Base-by-base conservation (phyloP, 2,888 invertebrate species). In the Amphipoea oculea region DNA sequence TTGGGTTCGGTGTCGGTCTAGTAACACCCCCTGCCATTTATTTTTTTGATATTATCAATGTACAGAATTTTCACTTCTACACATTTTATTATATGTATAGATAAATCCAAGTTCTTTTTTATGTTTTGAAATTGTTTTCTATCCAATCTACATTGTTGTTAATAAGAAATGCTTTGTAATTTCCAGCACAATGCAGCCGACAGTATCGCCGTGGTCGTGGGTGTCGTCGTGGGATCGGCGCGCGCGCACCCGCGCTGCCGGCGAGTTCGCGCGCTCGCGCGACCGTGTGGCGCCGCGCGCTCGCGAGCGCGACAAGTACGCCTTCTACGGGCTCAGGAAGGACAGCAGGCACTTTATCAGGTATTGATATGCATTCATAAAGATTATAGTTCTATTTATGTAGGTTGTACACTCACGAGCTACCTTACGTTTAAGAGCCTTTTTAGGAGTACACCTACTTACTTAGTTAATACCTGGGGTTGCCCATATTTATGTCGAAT, bases 191-290 rank as follows among this genome's bases (percentile, higher is more conserved):
- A 91, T 92, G 92, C 88, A 89, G 72, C 84, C 90, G 60, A 90
- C 91, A 1, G 79, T 85, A 6, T 86, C 90, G 2, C 85, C 91
- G 62, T 92, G 92, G 89, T 78, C 90, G 74, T 92, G 92, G 89
- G 78, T 87, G 82, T 73, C 90, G 79, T 89, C 90, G 79, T 89
- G 87, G 87, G 90, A 86, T 83, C 84, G 86, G 79, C 76, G 86
- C 60, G 76, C 79, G 79, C 86, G 83, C 78, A 75, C 79, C 23
- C 70, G 82, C 82, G 76, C 72, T 63, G 73, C 70, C 51, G 76
- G 71, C 77, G 66, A 85, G 81, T 40, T 48, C 60, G 80, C 82
- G 69, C 83, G 87, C 11, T 69, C 74, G 57, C 79, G 66, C 73
- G 82, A 83, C 73, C 82, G 67, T 20, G 74, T 69, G 42, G 65